Conservation (phyloP, 2,888 invertebrate genomes). For the Dryobota labecula region DNA sequence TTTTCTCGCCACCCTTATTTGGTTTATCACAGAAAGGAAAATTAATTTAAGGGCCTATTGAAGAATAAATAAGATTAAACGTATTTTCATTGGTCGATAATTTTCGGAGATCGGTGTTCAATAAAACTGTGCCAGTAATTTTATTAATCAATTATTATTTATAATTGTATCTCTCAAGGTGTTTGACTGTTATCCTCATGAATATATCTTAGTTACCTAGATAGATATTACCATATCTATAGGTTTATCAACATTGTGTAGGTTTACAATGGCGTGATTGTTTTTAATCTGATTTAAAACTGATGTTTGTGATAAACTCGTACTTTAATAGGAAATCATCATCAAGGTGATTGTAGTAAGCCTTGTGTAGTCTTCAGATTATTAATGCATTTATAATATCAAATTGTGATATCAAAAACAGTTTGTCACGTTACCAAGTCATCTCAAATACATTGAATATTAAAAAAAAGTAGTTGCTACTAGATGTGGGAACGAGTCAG, state of each 20-base stretch:
- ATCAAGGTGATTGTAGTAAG: slow-evolving; percentile 29
- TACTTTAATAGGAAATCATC: slow-evolving; percentile 39
- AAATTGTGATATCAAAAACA: not conserved
- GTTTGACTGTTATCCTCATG: slow-evolving; percentile 27
- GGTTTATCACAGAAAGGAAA: slow-evolving; percentile 33
- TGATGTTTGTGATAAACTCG: slow-evolving; percentile 40
- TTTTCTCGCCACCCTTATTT: slow-evolving; percentile 29
- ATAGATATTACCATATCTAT: slow-evolving; percentile 44
- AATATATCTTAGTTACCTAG: slow-evolving; percentile 48
- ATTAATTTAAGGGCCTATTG: slow-evolving; percentile 26
- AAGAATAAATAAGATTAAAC: slow-evolving; percentile 32
- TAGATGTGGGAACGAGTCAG: too few relatives aligned
- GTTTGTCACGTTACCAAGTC: slow-evolving; percentile 12
- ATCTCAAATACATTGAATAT: too few relatives aligned
- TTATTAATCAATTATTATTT: slow-evolving; percentile 33
- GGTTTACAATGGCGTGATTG: slow-evolving; percentile 57
- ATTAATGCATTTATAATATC: slow-evolving; percentile 24
- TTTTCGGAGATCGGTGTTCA: slow-evolving; percentile 37
- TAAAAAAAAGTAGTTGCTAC: too few relatives aligned
- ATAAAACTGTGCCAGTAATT: slow-evolving; percentile 22
- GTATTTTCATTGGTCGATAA: slow-evolving; percentile 23
- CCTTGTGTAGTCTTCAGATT: slow-evolving; percentile 13
- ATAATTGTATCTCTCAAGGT: slow-evolving; percentile 46
- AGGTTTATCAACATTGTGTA: slow-evolving; percentile 50
- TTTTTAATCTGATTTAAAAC: slow-evolving; percentile 58